These are phyloP conservation scores for Rachycentron canadum DNA, from an alignment of 2,797 vertebrate species.

Conservation along the genomic window DNA sequence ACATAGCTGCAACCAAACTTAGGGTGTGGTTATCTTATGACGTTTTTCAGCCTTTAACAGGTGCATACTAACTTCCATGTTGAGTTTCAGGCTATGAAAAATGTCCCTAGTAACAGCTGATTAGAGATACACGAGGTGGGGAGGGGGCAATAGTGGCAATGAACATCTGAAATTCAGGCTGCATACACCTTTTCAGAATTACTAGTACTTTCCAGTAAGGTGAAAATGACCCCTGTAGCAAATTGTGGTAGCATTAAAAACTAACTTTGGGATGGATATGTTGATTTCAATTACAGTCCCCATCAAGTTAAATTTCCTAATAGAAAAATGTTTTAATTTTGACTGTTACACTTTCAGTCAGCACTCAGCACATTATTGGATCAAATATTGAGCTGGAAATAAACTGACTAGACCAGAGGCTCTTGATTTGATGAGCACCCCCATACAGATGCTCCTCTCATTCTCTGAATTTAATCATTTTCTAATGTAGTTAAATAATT, in stretches of 20 bases:
- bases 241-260: neutral
- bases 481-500: neutral
- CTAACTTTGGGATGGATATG: neutral
- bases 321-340: neutral
- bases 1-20: too few relatives aligned
- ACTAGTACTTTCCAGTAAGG: neutral
- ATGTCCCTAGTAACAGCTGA: neutral
- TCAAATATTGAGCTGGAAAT: too few relatives aligned
- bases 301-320: neutral
- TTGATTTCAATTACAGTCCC: neutral
- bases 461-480: neutral
- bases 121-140: too few relatives aligned
- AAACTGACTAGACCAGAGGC: too few relatives aligned
- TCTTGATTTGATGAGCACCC: too few relatives aligned
- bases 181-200: neutral
- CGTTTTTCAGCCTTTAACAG: neutral
- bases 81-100: neutral
- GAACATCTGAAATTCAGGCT: neutral
- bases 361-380: too few relatives aligned
- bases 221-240: neutral
- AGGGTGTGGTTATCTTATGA: too few relatives aligned
- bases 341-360: neutral
- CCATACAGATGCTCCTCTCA: neutral
- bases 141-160: too few relatives aligned
- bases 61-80: neutral